A percentile compares a stretch with the other conserved stretches of the same genome.
Conservation (phyloP, 2,113 vertebrate species). For the Calypte anna region DNA sequence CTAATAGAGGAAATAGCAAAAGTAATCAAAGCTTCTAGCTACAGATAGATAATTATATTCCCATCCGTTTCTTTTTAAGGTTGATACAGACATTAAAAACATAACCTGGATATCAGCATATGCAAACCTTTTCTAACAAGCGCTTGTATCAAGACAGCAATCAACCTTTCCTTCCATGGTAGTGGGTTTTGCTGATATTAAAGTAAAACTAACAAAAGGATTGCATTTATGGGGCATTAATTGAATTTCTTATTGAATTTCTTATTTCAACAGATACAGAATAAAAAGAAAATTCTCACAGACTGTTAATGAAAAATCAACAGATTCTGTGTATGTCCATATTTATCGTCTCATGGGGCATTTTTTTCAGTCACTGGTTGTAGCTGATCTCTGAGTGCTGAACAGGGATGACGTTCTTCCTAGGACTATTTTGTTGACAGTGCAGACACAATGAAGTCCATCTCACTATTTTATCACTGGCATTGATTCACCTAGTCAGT, state of each 20-base stretch:
- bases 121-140: not conserved
- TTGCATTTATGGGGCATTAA: not conserved
- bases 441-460: not conserved
- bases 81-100: not conserved
- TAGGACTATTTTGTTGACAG: not conserved
- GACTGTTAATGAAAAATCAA: not conserved
- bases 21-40: not conserved
- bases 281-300: not conserved
- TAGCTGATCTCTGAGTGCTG: not conserved
- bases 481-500: not conserved
- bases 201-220: not conserved
- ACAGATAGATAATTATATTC: not conserved
- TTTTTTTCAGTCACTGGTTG: not conserved
- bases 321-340: not conserved
- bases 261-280: not conserved
- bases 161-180: not conserved
- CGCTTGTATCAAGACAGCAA: not conserved
- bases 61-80: not conserved
- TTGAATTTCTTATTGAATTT: not conserved
- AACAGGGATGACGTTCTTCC: not conserved
- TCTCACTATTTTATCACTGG: not conserved
- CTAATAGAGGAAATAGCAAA: not conserved
- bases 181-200: not conserved
- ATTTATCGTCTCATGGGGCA: not conserved
- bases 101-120: not conserved